These are phyloP conservation scores for Sanderia malayensis DNA, from an alignment of 30 jellyfish, hydroid and myxozoan genomes.

Conservation along the genomic window DNA sequence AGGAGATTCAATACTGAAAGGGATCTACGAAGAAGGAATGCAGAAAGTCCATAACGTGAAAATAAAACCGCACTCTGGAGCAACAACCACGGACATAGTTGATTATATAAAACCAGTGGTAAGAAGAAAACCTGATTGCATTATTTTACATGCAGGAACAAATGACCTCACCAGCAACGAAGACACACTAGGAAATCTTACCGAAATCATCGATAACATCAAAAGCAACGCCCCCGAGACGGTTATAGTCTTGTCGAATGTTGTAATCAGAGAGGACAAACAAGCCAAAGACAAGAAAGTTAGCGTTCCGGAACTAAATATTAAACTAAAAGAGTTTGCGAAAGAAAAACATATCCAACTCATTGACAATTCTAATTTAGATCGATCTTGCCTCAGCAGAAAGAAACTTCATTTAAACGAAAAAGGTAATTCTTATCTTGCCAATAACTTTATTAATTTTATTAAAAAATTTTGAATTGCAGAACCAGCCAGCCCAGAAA, in stretches of 20 bases:
- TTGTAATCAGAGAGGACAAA: constrained; percentile 34
- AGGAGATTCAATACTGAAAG: constrained; percentile 39
- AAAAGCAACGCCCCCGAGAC: constrained; percentile 22
- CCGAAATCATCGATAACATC: neutral
- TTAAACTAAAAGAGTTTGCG: constrained; percentile 27
- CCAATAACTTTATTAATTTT: constrained; percentile 16
- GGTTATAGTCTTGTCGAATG: constrained; percentile 25
- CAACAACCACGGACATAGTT: constrained; percentile 46
- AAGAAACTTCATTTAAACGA: constrained; percentile 28
- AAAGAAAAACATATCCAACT: constrained; percentile 10
- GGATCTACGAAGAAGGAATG: constrained; percentile 45
- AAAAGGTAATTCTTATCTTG: constrained; percentile 27
- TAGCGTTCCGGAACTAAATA: constrained; percentile 17
- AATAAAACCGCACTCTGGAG: constrained; percentile 47
- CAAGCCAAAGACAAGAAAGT: constrained; percentile 28
- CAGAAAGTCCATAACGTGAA: constrained; percentile 41
- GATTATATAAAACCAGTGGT: constrained; percentile 44
- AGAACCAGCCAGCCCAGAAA: constrained; percentile 15
- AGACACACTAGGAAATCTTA: constrained; percentile 9
- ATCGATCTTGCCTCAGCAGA: constrained; percentile 38
- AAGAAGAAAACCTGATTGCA: constrained; percentile 24
- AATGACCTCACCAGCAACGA: constrained; percentile 12
- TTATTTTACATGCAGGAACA: constrained; percentile 12
- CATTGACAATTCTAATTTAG: constrained; percentile 27
- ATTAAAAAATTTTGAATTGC: constrained; percentile 21